Conservation (phyloP, 2,797 vertebrate genomes). For the Trachurus trachurus region DNA sequence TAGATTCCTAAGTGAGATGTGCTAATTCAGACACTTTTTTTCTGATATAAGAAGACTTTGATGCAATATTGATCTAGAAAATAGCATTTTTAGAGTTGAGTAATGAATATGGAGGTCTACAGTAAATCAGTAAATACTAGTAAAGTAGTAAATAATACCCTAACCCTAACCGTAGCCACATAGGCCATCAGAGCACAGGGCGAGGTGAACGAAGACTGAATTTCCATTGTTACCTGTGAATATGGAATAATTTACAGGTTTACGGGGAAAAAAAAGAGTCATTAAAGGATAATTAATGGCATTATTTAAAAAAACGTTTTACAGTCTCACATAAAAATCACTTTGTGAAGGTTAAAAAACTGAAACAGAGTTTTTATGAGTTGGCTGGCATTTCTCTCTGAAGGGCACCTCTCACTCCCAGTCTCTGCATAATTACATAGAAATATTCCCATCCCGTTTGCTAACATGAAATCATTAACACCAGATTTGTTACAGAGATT, state of each 20-base stretch:
- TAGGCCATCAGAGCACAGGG: too few relatives aligned
- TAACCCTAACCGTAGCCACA: too few relatives aligned
- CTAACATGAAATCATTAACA: neutral
- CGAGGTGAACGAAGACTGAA: neutral
- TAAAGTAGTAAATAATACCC: too few relatives aligned
- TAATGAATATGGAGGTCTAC: neutral
- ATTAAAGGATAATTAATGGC: constrained; percentile 5
- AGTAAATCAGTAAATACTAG: too few relatives aligned
- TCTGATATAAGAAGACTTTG: neutral
- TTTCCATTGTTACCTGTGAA: neutral
- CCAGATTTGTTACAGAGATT: neutral
- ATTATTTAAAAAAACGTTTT: constrained; percentile 14
- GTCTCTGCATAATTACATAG: constrained; percentile 6
- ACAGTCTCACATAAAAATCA: neutral
- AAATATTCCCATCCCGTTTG: neutral
- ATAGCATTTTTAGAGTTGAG: neutral
- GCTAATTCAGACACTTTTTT: neutral
- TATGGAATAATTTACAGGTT: neutral
- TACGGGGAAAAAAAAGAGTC: too few relatives aligned
- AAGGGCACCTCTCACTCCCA: constrained; percentile 39
- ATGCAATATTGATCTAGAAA: neutral
- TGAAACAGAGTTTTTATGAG: constrained; percentile 21
- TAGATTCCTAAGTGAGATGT: neutral
- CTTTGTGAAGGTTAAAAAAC: constrained; percentile 29
- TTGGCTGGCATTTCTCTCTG: constrained; percentile 57